Percentiles rank a stretch among this genome's conserved stretches.
Conservation (phyloP, 2,797 vertebrate species). For the Neomorphus geoffroyi region DNA sequence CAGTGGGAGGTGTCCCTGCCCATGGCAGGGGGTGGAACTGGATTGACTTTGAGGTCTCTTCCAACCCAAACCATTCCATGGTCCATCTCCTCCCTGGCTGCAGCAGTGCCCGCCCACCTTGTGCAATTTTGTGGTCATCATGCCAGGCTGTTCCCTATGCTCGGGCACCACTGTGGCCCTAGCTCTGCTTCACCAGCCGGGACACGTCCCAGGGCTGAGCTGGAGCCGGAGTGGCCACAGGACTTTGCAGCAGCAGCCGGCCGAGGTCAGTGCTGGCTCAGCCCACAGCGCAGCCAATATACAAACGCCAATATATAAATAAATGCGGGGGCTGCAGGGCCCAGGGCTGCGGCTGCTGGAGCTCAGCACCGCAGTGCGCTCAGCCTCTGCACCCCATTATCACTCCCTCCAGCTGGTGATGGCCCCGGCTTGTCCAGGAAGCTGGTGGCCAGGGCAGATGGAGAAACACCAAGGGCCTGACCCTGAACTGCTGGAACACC, state of each 20-base stretch:
- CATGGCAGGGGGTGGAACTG: too few relatives aligned
- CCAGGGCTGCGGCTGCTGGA: fast-evolving
- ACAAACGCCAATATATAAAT: neutral
- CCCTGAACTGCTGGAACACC: neutral
- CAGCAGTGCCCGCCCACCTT: neutral
- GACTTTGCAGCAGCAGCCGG: neutral
- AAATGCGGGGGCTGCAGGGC: neutral
- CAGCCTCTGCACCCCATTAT: neutral
- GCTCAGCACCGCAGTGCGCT: fast-evolving
- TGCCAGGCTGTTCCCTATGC: neutral
- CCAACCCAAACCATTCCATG: too few relatives aligned
- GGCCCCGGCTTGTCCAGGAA: neutral
- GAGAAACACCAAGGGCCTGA: fast-evolving
- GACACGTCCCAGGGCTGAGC: neutral
- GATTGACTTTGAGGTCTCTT: too few relatives aligned
- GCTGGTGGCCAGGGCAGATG: fast-evolving
- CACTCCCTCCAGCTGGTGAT: neutral
- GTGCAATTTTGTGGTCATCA: neutral
- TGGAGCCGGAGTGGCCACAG: fast-evolving
- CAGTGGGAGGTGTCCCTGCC: too few relatives aligned
- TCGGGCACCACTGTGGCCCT: neutral
- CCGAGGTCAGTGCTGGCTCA: neutral
- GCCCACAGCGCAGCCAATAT: neutral
- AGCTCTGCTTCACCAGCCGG: fast-evolving
- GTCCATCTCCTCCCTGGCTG: too few relatives aligned